A percentile compares a stretch with the other conserved stretches of the same genome.
These are phyloP conservation scores for Hirtodrosophila trivittata DNA, from an alignment of 2,888 invertebrate species.

Conservation along the genomic window DNA sequence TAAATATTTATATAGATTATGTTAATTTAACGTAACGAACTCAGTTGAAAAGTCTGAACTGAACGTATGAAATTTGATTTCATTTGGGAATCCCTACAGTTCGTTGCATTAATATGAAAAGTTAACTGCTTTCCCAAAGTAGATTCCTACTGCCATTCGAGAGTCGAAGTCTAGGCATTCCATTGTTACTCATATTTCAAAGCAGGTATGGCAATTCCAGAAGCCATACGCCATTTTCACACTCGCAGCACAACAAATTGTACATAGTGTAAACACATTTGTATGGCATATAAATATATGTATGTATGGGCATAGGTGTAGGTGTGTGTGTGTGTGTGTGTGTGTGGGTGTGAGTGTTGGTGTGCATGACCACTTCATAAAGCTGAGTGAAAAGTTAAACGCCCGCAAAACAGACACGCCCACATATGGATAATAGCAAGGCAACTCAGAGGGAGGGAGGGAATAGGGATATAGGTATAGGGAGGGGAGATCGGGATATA, in stretches of 20 bases:
- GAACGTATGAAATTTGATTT: no score
- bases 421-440: constrained; percentile 40
- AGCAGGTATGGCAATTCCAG: constrained; percentile 12
- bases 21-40: no score
- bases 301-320: not conserved
- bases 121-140: no score
- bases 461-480: not conserved
- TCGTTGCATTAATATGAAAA: no score
- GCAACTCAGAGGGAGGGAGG: constrained; percentile 1
- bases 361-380: constrained; percentile 62
- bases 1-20: no score
- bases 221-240: constrained; percentile 50
- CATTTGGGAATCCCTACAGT: no score
- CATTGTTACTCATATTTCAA: constrained; percentile 2
- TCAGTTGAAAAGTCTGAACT: no score
- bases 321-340: constrained; percentile 2
- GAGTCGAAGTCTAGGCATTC: no score
- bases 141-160: no score
- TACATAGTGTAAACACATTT: not conserved
- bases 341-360: constrained; percentile 12
- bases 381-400: constrained; percentile 67
- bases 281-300: constrained; percentile 2
- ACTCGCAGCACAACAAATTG: constrained; percentile 37
- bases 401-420: constrained; percentile 63
- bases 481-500: not conserved